Conservation (phyloP, 1,140 invertebrate species). For the Cydia strobilella region DNA sequence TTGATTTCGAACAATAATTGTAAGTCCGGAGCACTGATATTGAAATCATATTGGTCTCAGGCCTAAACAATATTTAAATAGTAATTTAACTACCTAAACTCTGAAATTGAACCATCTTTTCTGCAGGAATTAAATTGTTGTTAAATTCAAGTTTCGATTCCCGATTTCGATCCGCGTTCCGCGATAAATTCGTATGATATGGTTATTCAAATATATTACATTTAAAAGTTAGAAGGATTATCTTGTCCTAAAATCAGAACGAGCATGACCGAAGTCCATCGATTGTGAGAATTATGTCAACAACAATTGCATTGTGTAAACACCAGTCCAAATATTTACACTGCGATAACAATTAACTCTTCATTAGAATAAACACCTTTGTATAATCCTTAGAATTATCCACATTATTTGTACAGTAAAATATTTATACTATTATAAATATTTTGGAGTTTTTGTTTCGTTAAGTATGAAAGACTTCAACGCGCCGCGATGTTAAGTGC, state of each 20-base stretch:
- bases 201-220: not conserved
- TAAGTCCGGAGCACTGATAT: too few relatives aligned
- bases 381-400: constrained; percentile 14
- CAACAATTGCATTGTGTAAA: constrained; percentile 22
- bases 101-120: too few relatives aligned
- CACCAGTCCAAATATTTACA: constrained; percentile 20
- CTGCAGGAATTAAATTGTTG: too few relatives aligned
- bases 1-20: too few relatives aligned
- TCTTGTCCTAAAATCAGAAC: not conserved
- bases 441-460: not conserved
- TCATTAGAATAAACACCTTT: constrained; percentile 15
- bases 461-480: constrained; percentile 32
- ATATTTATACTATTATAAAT: not conserved
- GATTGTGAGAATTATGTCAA: constrained; percentile 24
- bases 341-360: constrained; percentile 16
- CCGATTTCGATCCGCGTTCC: too few relatives aligned
- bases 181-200: not conserved
- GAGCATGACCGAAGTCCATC: constrained; percentile 25
- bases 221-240: not conserved
- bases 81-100: too few relatives aligned
- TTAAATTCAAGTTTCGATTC: too few relatives aligned
- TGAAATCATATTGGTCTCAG: too few relatives aligned
- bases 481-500: constrained; percentile 16
- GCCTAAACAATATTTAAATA: too few relatives aligned
- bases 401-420: not conserved